Conservation (phyloP, 2,888 invertebrate species). For the Baccha elongata region DNA sequence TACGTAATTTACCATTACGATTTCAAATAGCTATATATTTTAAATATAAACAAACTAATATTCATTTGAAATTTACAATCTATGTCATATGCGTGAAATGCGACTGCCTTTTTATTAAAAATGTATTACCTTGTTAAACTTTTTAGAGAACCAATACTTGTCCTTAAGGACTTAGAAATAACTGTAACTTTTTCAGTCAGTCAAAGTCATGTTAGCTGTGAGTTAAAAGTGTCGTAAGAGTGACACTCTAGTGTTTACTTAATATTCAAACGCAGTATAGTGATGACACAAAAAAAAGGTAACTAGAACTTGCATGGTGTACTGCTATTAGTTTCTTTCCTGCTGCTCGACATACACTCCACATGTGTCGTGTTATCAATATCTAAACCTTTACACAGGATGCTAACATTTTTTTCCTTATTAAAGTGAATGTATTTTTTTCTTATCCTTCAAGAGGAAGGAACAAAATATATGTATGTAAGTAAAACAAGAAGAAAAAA, state of each 20-base stretch:
- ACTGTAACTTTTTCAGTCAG: too few relatives aligned
- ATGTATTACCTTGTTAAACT: too few relatives aligned
- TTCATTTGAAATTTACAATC: too few relatives aligned
- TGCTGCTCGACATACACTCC: conserved; percentile 37
- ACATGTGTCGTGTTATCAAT: conserved; percentile 48
- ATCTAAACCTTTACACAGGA: conserved; percentile 51
- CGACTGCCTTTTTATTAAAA: too few relatives aligned
- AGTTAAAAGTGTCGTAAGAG: too few relatives aligned
- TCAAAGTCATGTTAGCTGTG: too few relatives aligned
- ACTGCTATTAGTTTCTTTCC: conserved; percentile 38
- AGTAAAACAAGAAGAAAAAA: neutral
- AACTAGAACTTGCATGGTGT: conserved; percentile 20
- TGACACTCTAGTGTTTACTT: conserved; percentile 25
- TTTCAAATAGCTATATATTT: too few relatives aligned
- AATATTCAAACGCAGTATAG: conserved; percentile 31
- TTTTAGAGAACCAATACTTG: too few relatives aligned
- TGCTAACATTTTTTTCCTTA: conserved; percentile 30
- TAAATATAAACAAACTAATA: too few relatives aligned
- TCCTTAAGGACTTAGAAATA: too few relatives aligned
- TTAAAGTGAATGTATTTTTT: conserved; percentile 15
- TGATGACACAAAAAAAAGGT: conserved; percentile 4
- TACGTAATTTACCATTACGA: too few relatives aligned
- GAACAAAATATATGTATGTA: conserved; percentile 1
- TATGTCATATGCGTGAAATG: too few relatives aligned
- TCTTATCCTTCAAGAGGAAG: conserved; percentile 15